Evolutionary conservation across 1,140 invertebrate species (phyloP).

Genomic region (Drosophila biarmipes): DNA sequence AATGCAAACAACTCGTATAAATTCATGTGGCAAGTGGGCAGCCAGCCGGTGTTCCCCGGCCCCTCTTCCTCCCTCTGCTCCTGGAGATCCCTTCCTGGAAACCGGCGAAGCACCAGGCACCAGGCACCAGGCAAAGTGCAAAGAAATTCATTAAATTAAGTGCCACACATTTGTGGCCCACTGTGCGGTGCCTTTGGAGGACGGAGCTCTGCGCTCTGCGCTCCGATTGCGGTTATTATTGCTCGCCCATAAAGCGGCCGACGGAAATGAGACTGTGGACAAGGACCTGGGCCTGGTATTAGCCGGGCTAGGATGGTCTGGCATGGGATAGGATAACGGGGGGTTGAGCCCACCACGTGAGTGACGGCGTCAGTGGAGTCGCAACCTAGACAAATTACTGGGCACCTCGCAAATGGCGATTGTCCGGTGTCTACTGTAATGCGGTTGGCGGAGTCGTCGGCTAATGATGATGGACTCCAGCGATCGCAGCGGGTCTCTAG

Average conservation of each 20-base stretch:
- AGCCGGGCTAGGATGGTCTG: not conserved
- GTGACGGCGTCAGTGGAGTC: slow-evolving; percentile 51
- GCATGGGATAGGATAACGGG: not conserved
- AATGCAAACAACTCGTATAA: slow-evolving; percentile 83
- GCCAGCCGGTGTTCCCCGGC: slow-evolving; percentile 11
- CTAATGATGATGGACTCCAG: slow-evolving; percentile 44
- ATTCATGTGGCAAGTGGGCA: slow-evolving; percentile 75
- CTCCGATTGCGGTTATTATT: slow-evolving; percentile 58
- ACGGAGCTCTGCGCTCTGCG: not conserved
- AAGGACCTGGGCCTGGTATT: slow-evolving; percentile 10
- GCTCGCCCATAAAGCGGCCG: slow-evolving; percentile 42
- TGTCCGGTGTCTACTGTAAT: slow-evolving; percentile 44
- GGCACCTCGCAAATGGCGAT: slow-evolving; percentile 27
- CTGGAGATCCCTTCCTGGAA: slow-evolving; percentile 33
- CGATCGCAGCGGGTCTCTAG: slow-evolving; percentile 14
- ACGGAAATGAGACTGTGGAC: slow-evolving; percentile 31
- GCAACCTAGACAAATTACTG: slow-evolving; percentile 52
- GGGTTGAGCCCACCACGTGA: not conserved
- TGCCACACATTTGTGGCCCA: slow-evolving; percentile 80
- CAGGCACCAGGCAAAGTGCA: slow-evolving; percentile 65
- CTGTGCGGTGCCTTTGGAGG: slow-evolving; percentile 61
- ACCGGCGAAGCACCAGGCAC: slow-evolving; percentile 12
- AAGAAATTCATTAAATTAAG: slow-evolving; percentile 83
- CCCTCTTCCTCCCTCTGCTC: not conserved
- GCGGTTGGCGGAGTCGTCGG: slow-evolving; percentile 7